Base-by-base conservation (phyloP, 2,888 invertebrate species). In the Volucella inflata region DNA sequence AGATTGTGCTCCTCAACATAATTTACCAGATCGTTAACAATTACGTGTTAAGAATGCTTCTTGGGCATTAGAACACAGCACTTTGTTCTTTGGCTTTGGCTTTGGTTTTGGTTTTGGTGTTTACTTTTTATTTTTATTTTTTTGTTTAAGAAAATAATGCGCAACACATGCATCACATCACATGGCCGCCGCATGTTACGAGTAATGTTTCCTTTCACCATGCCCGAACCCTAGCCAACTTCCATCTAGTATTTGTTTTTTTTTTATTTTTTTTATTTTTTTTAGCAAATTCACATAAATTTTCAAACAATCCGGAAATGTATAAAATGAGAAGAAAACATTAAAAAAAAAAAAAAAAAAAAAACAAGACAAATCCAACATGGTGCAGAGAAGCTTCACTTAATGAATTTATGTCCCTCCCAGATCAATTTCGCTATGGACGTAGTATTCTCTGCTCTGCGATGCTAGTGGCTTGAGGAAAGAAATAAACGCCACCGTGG, bases 11-110 rank as follows among this genome's bases (percentile, higher is more conserved):
- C 21, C 62, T 50, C 12, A 59, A 74, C 51, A 78, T 75, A 84
- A 75, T 79, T 79, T 53, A 84, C 70, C 65, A 65, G 79, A 75
- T 79, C 84, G 75, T 84, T 70, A 75, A 70, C 79, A 84, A 79
- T 84, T 84, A 79, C 79, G 83, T 79, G 83, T 48, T 44, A 70
- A 17, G 74, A 79, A 78, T 74, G 51, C 72, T 59, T 68, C 62
- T 38, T 11, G 21, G 53, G 14, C 53, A 55, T 40, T 30, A 11
- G 11, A 50, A 71, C 38, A 68, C 11, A 48, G 48, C 21, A 12
- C n/a, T 2, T 4, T 6, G 6, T 44, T 2, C 10, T 44, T 44
- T 42, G 3, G 50, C 50, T n/a, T n/a, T n/a, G n/a, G n/a, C 10
- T 44, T 44, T 42, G 3, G 50, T 40, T n/a, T n/a, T n/a, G n/a